Conservation (phyloP, 2,113 vertebrate genomes). For the Bubo bubo region DNA sequence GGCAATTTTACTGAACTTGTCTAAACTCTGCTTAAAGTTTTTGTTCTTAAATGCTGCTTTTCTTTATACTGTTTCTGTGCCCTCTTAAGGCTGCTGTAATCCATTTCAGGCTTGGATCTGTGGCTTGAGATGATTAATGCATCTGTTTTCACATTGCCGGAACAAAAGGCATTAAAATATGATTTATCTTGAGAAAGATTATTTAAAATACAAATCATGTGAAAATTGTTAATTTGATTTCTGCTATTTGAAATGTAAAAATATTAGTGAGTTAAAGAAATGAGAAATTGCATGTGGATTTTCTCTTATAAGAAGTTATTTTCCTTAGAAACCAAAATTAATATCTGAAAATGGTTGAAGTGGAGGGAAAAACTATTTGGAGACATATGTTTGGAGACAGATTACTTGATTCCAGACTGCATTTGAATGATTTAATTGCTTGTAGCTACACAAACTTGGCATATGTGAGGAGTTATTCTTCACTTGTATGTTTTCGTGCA, state of each 20-base stretch:
- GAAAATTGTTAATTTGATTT: not conserved
- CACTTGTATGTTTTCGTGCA: not conserved
- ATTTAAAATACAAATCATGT: not conserved
- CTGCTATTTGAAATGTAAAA: not conserved
- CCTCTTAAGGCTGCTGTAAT: not conserved
- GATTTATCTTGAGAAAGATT: not conserved
- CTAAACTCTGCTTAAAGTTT: not conserved
- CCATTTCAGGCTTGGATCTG: not conserved
- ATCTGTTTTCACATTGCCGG: not conserved
- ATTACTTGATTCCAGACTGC: constrained; percentile 36
- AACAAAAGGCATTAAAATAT: not conserved
- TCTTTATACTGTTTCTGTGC: not conserved
- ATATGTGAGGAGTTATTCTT: not conserved
- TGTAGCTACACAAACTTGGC: constrained; percentile 42
- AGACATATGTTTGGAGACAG: not conserved
- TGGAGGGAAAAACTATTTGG: not conserved
- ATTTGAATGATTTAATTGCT: constrained; percentile 13
- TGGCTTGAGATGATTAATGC: not conserved
- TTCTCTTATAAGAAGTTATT: not conserved
- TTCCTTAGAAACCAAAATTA: not conserved
- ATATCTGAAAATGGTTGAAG: not conserved
- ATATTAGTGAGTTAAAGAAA: not conserved
- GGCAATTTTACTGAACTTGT: not conserved
- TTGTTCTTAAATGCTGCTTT: not conserved
- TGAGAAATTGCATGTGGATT: not conserved